Conservation (phyloP, 2,797 vertebrate genomes). For the Lemur catta region DNA sequence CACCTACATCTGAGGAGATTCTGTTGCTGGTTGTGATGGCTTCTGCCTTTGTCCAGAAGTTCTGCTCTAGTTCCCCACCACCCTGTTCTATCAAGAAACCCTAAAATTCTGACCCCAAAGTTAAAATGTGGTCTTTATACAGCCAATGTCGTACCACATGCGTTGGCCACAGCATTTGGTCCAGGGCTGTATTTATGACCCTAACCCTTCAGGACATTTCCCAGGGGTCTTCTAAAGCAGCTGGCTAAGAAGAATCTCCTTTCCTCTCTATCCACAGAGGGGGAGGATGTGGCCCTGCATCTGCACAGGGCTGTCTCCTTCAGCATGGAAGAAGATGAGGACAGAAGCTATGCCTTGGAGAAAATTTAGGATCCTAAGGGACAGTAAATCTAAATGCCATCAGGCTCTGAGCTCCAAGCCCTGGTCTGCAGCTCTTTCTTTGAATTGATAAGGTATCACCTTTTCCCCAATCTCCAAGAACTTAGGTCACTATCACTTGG, state of each 20-base stretch:
- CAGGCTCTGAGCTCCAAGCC: not conserved
- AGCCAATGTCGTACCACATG: not conserved
- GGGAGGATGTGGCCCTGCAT: not conserved
- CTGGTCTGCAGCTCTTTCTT: not conserved
- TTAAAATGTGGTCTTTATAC: not conserved
- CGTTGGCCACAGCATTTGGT: not conserved
- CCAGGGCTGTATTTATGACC: not conserved
- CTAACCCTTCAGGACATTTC: not conserved
- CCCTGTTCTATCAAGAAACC: not conserved
- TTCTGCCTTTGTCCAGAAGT: not conserved
- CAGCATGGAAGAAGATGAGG: not conserved
- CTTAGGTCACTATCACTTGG: not conserved
- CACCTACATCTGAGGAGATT: not conserved
- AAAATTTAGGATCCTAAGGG: not conserved
- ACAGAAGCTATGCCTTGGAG: not conserved
- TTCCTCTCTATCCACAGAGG: not conserved
- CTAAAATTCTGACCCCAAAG: not conserved
- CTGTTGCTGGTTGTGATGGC: not conserved
- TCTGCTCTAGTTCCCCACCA: not conserved
- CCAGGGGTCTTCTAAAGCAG: not conserved
- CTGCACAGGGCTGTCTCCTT: not conserved
- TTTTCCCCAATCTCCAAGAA: not conserved
- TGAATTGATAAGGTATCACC: not conserved
- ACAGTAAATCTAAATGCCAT: not conserved
- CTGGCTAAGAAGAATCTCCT: not conserved